Conservation (phyloP, 1,140 invertebrate species). For the Eufriesea mexicana region DNA sequence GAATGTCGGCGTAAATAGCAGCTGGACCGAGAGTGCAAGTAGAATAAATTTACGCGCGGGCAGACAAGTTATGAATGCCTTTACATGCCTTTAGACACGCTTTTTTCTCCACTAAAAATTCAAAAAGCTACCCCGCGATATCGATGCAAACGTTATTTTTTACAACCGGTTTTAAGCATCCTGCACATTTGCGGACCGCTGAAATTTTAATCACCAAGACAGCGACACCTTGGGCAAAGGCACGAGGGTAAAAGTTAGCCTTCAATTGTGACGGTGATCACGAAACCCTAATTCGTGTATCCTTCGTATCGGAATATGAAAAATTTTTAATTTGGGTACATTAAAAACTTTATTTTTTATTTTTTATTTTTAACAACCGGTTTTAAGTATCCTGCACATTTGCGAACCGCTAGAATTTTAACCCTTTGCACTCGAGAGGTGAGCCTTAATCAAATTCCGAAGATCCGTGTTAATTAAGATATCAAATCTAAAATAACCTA, state of each 20-base stretch:
- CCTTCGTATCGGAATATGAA: too few relatives aligned
- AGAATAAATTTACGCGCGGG: conserved; percentile 63
- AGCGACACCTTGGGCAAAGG: not conserved
- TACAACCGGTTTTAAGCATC: conserved; percentile 3
- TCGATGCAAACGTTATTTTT: not conserved
- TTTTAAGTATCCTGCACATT: conserved; percentile 1
- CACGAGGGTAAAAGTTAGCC: too few relatives aligned
- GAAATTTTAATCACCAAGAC: conserved; percentile 1
- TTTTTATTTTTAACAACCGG: not conserved
- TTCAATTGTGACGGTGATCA: too few relatives aligned
- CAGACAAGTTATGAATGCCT: conserved; percentile 16
- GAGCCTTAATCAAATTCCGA: too few relatives aligned
- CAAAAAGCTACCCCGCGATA: not conserved
- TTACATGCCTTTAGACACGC: not conserved
- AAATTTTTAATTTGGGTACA: too few relatives aligned
- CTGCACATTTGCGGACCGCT: not conserved
- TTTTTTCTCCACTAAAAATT: conserved; percentile 10
- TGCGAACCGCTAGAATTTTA: not conserved
- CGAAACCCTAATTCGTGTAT: too few relatives aligned
- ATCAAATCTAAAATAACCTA: too few relatives aligned
- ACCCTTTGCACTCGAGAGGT: too few relatives aligned
- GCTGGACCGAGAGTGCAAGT: conserved; percentile 47
- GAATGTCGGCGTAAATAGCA: conserved; percentile 64
- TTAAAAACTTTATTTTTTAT: too few relatives aligned
- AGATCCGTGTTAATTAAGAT: too few relatives aligned